A percentile compares a stretch with the other conserved stretches of the same genome.
Evolutionary conservation across 2,113 vertebrate genomes (phyloP).

Genomic region (Passer domesticus): DNA sequence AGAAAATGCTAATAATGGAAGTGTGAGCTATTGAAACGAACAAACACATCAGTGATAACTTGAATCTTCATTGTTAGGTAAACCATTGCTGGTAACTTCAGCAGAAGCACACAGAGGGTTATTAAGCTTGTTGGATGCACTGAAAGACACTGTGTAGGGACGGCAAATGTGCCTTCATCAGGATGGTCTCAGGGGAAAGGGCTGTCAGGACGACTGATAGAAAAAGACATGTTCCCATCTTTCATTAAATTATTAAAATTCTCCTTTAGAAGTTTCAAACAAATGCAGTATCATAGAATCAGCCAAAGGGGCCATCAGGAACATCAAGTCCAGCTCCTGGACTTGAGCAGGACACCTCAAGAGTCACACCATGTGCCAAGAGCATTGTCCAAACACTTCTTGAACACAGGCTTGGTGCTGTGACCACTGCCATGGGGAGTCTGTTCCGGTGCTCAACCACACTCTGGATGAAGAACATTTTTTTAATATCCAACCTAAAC

Average conservation of each 20-base stretch:
- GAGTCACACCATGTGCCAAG: rapidly evolving
- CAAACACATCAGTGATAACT: background rate
- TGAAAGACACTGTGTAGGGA: background rate
- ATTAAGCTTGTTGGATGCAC: background rate
- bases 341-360: background rate
- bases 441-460: background rate
- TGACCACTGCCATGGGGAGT: no score
- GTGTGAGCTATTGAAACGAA: background rate
- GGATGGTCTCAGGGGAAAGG: background rate
- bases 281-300: background rate
- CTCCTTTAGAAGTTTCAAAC: background rate
- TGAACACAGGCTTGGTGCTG: background rate
- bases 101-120: background rate
- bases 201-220: background rate
- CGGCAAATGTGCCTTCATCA: background rate
- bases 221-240: background rate
- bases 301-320: background rate
- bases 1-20: background rate
- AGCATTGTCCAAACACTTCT: background rate
- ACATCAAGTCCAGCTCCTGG: background rate
- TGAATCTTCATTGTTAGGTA: background rate
- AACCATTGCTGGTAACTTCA: background rate
- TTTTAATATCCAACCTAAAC: background rate
- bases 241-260: background rate
- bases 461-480: background rate